Evolutionary conservation across 2,888 invertebrate genomes (phyloP), one percentile per base, ranked within the genome.

Genomic region (Urechis unicinctus): DNA sequence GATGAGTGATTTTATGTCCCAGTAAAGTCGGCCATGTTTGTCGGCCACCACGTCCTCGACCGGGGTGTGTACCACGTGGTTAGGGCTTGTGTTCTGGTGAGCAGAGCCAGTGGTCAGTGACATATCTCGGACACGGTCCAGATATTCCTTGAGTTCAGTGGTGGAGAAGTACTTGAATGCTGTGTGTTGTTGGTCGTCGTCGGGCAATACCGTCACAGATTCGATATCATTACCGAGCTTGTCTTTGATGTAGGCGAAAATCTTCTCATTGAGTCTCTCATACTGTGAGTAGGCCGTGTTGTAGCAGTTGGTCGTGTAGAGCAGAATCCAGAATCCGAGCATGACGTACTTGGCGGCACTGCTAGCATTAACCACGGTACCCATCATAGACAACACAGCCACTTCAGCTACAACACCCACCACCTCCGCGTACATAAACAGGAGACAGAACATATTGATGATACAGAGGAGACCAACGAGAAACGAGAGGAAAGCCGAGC

Each of bases 251-350:
- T 68, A 71, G 21, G 70, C 68, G 22, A 74, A 69, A 42, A 76
- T 63, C 13, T 66, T 66, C 30, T 68, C 65, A 58, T 72, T 73
- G 55, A 75, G 73, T 13, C 63, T 65, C 48, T 70, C 60, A 58
- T 76, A 76, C 52, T 68, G 71, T 29, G 69, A 66, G 56, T 73
- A 72, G 26, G 72, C 71, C 55, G 68, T 68, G 59, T 68, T 69
- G 58, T 73, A 73, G 59, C 73, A 73, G 61, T 67, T 67, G 58
- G 70, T 67, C 67, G 69, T 69, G 64, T 76, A 74, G 17, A 74
- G 68, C 21, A 72, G 61, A 9, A 72, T 70, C 51, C 74, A 66
- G 36, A 74, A 60, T 6, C 65, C 71, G 66, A 76, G 69, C 22
- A 71, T 68, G 26, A 74, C 67, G 56, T 76, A 75, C 44, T 71